Conservation (phyloP, 1,140 invertebrate species). For the Lysiphlebus fabarum region DNA sequence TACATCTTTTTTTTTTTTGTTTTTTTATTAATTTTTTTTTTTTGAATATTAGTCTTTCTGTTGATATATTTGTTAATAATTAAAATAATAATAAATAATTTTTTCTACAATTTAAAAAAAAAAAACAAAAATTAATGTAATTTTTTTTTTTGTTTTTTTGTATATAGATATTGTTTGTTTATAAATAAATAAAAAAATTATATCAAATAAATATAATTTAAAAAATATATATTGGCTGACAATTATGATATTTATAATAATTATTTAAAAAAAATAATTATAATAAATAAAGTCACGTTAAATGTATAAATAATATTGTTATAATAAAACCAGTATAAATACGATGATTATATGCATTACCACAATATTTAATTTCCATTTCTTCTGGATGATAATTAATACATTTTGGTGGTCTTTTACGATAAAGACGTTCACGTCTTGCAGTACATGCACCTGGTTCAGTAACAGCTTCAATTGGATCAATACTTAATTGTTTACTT, state of each 20-base stretch:
- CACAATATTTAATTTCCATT: slow-evolving; percentile 72
- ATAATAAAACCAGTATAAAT: slow-evolving; percentile 27
- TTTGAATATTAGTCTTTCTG: no score
- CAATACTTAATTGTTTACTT: slow-evolving; percentile 77
- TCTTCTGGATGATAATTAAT: slow-evolving; percentile 86
- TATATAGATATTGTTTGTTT: no score
- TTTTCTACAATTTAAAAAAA: no score
- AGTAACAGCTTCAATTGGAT: slow-evolving; percentile 65
- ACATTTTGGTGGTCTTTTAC: slow-evolving; percentile 73
- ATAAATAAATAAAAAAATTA: no score
- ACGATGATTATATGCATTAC: slow-evolving; percentile 43
- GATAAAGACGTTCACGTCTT: slow-evolving; percentile 61
- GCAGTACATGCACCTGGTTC: slow-evolving; percentile 53
- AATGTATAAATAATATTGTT: slow-evolving; percentile 31
- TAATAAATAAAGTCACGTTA: slow-evolving; percentile 38
- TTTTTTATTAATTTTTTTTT: no score
- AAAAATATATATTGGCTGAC: no score
- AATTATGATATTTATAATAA: neutral
- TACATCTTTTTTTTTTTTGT: no score
- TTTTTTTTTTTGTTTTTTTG: no score
- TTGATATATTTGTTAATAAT: no score
- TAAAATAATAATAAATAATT: no score
- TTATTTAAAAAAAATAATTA: neutral
- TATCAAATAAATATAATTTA: no score
- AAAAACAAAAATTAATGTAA: no score